These are phyloP conservation scores for Alcis repandata DNA, from an alignment of 2,888 invertebrate species.

Conservation along the genomic window DNA sequence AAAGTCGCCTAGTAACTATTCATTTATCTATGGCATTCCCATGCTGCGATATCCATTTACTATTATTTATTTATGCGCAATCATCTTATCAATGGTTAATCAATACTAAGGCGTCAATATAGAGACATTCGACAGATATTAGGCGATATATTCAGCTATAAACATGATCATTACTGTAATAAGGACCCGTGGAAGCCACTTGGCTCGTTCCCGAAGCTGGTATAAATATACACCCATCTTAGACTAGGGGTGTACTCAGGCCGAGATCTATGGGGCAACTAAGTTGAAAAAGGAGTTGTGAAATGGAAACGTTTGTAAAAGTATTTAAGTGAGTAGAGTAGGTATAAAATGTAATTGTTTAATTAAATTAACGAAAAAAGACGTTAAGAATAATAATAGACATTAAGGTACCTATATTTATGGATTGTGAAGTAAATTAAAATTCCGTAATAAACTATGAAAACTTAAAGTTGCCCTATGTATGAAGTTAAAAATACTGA, in stretches of 20 bases:
- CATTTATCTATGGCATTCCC: neutral
- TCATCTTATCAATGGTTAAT: constrained; percentile 14
- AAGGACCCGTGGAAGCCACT: constrained; percentile 28
- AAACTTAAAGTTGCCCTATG: no score
- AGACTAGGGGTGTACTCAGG: constrained; percentile 18
- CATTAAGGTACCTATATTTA: no score
- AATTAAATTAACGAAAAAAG: no score
- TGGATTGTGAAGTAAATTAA: no score
- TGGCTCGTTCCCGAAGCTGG: neutral
- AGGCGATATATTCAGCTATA: constrained; percentile 25
- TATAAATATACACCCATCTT: constrained; percentile 19
- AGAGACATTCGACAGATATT: constrained; percentile 27
- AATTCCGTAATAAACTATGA: no score
- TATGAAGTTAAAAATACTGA: no score
- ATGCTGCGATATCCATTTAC: neutral
- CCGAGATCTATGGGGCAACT: neutral
- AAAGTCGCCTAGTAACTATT: neutral
- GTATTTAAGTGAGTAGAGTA: no score
- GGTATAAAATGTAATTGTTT: no score
- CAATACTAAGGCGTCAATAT: constrained; percentile 22
- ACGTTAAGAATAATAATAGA: no score
- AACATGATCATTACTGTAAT: constrained; percentile 31
- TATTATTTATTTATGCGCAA: constrained; percentile 5
- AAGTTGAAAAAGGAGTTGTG: no score
- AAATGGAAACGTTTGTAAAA: neutral